Evolutionary conservation across 92 coral and sea anemone species (phyloP).

Genomic region (Galaxea fascicularis): DNA sequence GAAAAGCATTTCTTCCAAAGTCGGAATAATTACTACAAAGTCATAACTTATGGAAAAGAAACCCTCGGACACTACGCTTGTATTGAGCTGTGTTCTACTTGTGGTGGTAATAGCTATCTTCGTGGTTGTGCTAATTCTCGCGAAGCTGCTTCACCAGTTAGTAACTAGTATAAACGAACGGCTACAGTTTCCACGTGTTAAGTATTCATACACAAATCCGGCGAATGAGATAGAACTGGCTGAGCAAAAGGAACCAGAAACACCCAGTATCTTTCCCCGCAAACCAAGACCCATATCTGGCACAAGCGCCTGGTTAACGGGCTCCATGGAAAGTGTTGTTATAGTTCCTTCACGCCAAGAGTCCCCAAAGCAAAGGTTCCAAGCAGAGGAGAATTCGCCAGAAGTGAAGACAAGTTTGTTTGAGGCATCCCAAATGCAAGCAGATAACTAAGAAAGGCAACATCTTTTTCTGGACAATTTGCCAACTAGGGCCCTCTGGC

Average conservation of each 20-base stretch:
- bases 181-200: neutral
- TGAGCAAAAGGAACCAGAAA: neutral
- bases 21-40: neutral
- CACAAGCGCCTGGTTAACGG: slow-evolving; percentile 18
- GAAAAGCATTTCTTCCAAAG: neutral
- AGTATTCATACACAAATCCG: neutral
- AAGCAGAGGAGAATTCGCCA: neutral
- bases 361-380: slow-evolving; percentile 21
- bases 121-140: slow-evolving; percentile 1
- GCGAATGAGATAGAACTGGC: neutral
- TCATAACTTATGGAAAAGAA: neutral
- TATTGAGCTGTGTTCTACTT: neutral
- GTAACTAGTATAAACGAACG: neutral
- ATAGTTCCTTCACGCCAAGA: slow-evolving; percentile 25
- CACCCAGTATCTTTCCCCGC: neutral
- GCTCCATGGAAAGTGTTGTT: slow-evolving; percentile 34
- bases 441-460: neutral
- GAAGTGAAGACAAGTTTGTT: neutral
- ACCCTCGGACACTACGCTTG: neutral
- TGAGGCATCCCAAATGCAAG: neutral
- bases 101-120: neutral
- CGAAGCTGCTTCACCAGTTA: neutral
- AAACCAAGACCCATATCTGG: slow-evolving; percentile 26
- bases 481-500: too few relatives aligned
- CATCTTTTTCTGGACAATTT: too few relatives aligned